Percentiles rank a stretch among this genome's conserved stretches.
These are phyloP conservation scores for Charaxes varanes DNA, from an alignment of 1,140 invertebrate species.

Conservation along the genomic window DNA sequence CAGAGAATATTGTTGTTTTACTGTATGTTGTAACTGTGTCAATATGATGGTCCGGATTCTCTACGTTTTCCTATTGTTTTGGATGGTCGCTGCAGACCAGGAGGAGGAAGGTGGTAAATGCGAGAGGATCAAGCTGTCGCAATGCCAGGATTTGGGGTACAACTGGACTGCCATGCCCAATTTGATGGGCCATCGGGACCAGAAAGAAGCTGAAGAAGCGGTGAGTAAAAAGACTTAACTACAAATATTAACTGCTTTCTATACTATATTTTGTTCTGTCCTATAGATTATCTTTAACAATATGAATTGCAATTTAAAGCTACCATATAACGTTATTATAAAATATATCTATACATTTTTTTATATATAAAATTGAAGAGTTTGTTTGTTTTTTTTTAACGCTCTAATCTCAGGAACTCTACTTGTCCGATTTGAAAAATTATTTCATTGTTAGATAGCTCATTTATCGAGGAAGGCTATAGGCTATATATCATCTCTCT, in stretches of 20 bases:
- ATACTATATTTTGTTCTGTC: not conserved
- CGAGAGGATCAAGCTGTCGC: constrained; percentile 85
- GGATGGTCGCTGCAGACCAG: constrained; percentile 49
- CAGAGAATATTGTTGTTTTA: constrained; percentile 33
- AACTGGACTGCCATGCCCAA: constrained; percentile 93
- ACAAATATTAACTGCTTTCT: not conserved
- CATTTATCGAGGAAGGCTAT: too few species aligned
- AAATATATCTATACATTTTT: too few species aligned
- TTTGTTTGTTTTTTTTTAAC: too few species aligned
- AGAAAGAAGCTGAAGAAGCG: constrained; percentile 82
- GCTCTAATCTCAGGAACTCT: too few species aligned
- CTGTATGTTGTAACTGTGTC: constrained; percentile 30
- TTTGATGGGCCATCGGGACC: constrained; percentile 84
- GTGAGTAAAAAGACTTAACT: constrained; percentile 66
- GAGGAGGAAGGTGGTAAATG: constrained; percentile 77
- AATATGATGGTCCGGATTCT: constrained; percentile 54
- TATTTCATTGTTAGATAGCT: too few species aligned
- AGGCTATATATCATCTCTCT: too few species aligned
- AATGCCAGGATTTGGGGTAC: constrained; percentile 89
- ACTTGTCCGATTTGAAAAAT: too few species aligned
- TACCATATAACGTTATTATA: too few species aligned
- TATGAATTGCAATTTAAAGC: not conserved
- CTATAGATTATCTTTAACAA: not conserved
- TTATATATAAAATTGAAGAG: too few species aligned
- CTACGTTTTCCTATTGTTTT: constrained; percentile 45